phyloP scores from a whole-genome alignment of 2,888 invertebrate genomes.

The Cantharis rufa region DNA sequence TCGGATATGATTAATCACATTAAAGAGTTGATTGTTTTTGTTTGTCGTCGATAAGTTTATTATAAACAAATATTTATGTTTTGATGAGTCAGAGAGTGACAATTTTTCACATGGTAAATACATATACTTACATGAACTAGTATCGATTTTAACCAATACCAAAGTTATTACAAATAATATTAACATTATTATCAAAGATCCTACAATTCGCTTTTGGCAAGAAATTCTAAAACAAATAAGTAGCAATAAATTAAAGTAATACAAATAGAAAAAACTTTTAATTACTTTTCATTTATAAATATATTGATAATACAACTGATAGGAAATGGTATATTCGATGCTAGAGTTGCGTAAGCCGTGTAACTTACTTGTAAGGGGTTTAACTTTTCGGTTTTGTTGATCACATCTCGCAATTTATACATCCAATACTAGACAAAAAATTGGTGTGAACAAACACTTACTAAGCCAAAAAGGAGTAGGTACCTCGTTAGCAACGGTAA shows the following conservation, averaged over 20 bases:
- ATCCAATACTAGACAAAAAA: constrained; percentile 83
- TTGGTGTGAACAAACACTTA: constrained; percentile 34
- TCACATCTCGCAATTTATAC: constrained; percentile 86
- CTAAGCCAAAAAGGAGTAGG: constrained; percentile 50
- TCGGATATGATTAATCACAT: too few relatives aligned
- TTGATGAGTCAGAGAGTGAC: too few relatives aligned
- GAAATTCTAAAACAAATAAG: constrained; percentile 63
- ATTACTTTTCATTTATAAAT: background rate
- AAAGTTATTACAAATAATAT: constrained; percentile 79
- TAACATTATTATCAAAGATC: constrained; percentile 73
- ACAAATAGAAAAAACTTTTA: background rate
- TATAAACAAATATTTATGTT: too few relatives aligned
- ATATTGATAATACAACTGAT: background rate
- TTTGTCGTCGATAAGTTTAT: too few relatives aligned
- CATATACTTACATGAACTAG: constrained; percentile 72
- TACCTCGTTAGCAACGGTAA: constrained; percentile 93
- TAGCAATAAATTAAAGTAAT: background rate
- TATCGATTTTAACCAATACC: constrained; percentile 78
- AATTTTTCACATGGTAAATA: too few relatives aligned
- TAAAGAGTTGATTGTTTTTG: too few relatives aligned
- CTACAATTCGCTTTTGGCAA: constrained; percentile 74
- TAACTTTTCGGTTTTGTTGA: constrained; percentile 58
- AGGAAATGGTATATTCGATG: constrained; percentile 47
- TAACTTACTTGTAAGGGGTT: constrained; percentile 83
- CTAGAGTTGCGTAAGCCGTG: constrained; percentile 83